Evolutionary conservation across 2,888 invertebrate species (phyloP), one percentile per base, ranked within the genome.

Genomic region (Apodemia mormo): DNA sequence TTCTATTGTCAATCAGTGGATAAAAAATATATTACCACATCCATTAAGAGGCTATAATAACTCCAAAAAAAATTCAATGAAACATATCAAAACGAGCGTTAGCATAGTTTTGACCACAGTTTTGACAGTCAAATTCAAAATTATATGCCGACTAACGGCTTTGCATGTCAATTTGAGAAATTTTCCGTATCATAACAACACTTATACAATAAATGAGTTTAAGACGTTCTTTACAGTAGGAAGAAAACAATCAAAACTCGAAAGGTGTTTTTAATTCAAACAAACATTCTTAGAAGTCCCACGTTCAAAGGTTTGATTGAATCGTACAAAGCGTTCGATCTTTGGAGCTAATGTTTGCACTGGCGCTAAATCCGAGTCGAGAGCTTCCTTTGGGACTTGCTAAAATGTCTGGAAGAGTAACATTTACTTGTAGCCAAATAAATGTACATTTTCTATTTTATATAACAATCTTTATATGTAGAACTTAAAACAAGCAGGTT

Each of bases 301-400:
- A 68, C 67, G 69, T 68, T 74, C 70, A 69, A 75, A 72, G 75
- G 75, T 76, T 75, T 77, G 82, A 83, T 85, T 82, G 80, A 80
- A 80, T 80, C 76, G 76, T 76, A 79, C 78, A 83, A 81, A 82
- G 80, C 77, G 77, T 76, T 77, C 71, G 76, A 79, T 78, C 81
- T 78, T 77, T 76, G 67, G 4, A 77, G 75, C 75, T 72, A 70
- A 69, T 84, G 79, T 82, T 83, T 82, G 76, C 79, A 74, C 72
- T 71, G 73, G 76, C 72, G 77, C 80, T 81, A 79, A 81, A 81
- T 80, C 78, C 78, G 81, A 81, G 79, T 81, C 76, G 78, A 79
- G 79, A 78, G 77, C 75, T 71, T 73, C 71, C 43, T 64, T 64
- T 65, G 68, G 64, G 67, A 68, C 69, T 68, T 54, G 67, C 29